Evolutionary conservation across 2,113 vertebrate genomes (phyloP), one percentile per base, ranked within the genome.

Genomic region (Vidua macroura): DNA sequence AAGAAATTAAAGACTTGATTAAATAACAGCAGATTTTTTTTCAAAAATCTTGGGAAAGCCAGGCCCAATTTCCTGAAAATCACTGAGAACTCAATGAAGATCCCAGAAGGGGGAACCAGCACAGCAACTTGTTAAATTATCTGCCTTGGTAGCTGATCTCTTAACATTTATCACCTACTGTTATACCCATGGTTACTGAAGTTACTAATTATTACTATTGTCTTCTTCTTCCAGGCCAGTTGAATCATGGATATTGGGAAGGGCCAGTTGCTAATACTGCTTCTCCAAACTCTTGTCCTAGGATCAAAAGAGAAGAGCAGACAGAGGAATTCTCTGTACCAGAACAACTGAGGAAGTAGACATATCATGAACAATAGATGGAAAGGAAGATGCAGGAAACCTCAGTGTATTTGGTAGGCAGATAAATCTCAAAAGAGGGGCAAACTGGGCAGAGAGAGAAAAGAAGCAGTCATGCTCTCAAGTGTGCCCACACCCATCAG

Each of bases 81-180:
- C 43, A 13, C 11, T 62, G 66, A 82, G 69, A 89, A 59, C 13
- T 84, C 48, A 31, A 2, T 62, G 30, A 80, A 70, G 19, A 66
- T 39, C 64, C 25, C 52, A 63, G 48, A 81, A 81, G 9, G 3
- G 22, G 5, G 76, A 93, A 78, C 19, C 48, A 84, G 52, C 48
- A 78, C 5, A 48, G 21, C 27, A 66, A 35, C 35, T 17, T 48
- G 17, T 68, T 86, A 56, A 43, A 64, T 64, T 44, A 72, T 17
- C 43, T 93, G 63, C 21, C 63, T 96, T 94, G 52, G 27, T 86
- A 91, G 85, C 46, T 13, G 28, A n/a, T 18, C 66, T 94, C 86
- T 91, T 97, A 92, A 79, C 43, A 90, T 90, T 84, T 88, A 41
- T 85, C 56, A 89, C 78, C 56, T 70, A 55, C 31, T 93, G 28